These are phyloP conservation scores for Cydia amplana DNA, from an alignment of 1,140 invertebrate species.

Conservation along the genomic window DNA sequence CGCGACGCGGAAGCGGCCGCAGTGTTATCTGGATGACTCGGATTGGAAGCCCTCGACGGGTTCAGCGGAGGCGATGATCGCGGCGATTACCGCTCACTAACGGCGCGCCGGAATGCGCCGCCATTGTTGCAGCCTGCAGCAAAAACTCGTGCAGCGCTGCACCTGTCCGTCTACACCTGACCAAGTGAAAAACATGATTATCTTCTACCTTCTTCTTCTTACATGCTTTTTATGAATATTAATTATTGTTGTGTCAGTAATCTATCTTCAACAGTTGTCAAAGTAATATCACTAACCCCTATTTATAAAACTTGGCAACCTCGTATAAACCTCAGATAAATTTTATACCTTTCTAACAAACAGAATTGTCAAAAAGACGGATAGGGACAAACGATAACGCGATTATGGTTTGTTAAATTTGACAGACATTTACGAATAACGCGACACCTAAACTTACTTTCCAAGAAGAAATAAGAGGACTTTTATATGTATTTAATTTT, in stretches of 20 bases:
- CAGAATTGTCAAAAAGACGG: too few species aligned
- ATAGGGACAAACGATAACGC: too few species aligned
- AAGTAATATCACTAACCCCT: too few species aligned
- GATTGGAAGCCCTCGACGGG: conserved; percentile 37
- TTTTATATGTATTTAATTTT: too few species aligned
- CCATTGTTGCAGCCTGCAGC: conserved; percentile 65
- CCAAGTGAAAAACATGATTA: background rate
- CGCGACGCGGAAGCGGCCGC: conserved; percentile 11
- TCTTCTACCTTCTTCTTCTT: background rate
- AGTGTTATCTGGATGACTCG: conserved; percentile 16
- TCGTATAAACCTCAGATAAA: too few species aligned
- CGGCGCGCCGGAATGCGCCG: conserved; percentile 66
- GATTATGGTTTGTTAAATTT: too few species aligned
- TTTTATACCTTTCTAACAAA: too few species aligned
- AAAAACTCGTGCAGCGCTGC: conserved; percentile 54
- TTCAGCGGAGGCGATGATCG: conserved; percentile 43
- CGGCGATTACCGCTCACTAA: conserved; percentile 61
- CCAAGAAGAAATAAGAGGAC: too few species aligned
- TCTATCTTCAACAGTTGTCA: too few species aligned
- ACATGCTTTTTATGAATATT: background rate
- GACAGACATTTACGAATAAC: too few species aligned
- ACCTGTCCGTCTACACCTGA: conserved; percentile 38
- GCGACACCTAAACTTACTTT: too few species aligned
- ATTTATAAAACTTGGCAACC: too few species aligned
- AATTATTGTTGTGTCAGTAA: background rate